Base-by-base conservation (phyloP, 2,113 vertebrate genomes). In the Vicugna pacos region DNA sequence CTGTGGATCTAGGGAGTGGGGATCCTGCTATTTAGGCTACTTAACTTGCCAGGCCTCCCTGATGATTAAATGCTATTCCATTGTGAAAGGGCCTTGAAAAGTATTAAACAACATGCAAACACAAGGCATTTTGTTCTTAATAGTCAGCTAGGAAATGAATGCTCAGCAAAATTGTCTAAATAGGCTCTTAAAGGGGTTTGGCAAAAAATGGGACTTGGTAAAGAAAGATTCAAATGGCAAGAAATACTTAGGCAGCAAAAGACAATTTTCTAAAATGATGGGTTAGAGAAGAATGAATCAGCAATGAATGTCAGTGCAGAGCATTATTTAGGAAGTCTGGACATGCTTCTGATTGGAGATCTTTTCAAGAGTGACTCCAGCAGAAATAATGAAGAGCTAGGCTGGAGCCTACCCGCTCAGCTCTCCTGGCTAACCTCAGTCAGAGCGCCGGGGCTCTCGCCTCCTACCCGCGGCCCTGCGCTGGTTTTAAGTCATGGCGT, bases 181-280 rank as follows among this genome's bases (percentile, higher is more conserved):
- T 88, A 91, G 84, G 13, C 73, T 92, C 76, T 93, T 88, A 38
- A 72, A 87, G 69, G 80, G 30, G 6, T 91, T 89, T 80, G 60
- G 52, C 10, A 2, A 42, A 64, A 82, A 82, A 86, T 35, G 52
- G 42, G 95, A 95, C n/a, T 96, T 96, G 52, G 32, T 84, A 89
- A 89, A 91, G 65, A 92, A 93, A 64, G 24, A 97, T 90, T 96
- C 72, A 72, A 92, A 79, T 50, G 67, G 88, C 58, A 85, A 92
- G 48, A 88, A 85, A 85, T 79, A 80, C 87, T 96, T 96, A 96
- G 60, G 65, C 88, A 97, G 92, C 65, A 97, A 95, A 93, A 97
- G 92, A 91, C 42, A 91, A 92, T 97, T 97, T 97, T 96, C 95
- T 92, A 88, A 97, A 95, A 97, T 95, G 90, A 97, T 91, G 52